Evolutionary conservation across 2,888 invertebrate genomes (phyloP), one percentile per base, ranked within the genome.

Genomic region (Lampropteryx suffumata): DNA sequence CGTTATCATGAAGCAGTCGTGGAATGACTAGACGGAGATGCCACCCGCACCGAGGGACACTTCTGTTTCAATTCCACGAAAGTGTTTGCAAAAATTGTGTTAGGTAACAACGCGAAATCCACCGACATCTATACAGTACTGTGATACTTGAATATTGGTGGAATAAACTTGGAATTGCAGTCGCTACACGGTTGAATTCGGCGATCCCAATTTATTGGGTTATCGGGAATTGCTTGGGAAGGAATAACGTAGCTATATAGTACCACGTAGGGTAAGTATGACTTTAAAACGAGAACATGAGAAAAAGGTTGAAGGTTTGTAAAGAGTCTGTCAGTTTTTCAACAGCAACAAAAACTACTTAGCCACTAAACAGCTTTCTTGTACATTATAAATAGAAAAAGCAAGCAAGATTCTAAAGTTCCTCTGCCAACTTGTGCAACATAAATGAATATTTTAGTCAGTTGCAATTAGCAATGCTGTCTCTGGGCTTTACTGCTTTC

Each of bases 11-110:
- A 33, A 46, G 12, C 28, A 44, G 55, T 49, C 21, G n/a, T 50
- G 50, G 59, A 65, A 61, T 55, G 50, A 59, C 61, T 62, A 63
- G 55, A 62, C 59, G 54, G 24, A 58, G 55, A 58, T 61, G 46
- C 54, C 53, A 59, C 62, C 64, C 63, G 67, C 73, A 77, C 73
- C 55, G 59, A 65, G 73, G 70, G 71, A 76, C 80, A 74, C 78
- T 84, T 83, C 76, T 80, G 82, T 84, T 84, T 82, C 84, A 85
- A 85, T 85, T 84, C 69, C 73, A 73, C 61, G 75, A 71, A 78
- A 78, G 73, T 74, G 77, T 76, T 73, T 73, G 67, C 69, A 74
- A 73, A 79, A 84, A 82, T 79, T 81, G 79, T 76, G 71, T 83
- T 81, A 76, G 73, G 71, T 53, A 48, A 49, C 64, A 68, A 66